These are phyloP conservation scores for Limnephilus marmoratus DNA, from an alignment of 2,888 invertebrate species.

Conservation along the genomic window DNA sequence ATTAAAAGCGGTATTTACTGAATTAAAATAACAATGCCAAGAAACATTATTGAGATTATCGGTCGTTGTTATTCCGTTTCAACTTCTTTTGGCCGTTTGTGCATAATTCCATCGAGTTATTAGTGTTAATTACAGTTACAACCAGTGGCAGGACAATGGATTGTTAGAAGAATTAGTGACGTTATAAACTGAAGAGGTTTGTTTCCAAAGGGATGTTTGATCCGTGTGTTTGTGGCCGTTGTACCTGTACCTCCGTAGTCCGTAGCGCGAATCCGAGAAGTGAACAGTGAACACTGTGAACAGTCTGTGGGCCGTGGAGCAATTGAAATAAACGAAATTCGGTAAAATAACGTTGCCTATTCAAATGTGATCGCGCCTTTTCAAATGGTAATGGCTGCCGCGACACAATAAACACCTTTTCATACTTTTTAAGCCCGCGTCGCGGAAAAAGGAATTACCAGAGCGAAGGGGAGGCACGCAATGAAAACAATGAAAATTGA, in stretches of 20 bases:
- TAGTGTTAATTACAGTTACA: background rate
- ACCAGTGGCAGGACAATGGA: background rate
- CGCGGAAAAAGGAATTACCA: conserved; percentile 63
- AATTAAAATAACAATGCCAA: conserved; percentile 24
- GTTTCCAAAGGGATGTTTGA: background rate
- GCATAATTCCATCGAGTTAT: background rate
- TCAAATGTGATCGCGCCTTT: conserved; percentile 66
- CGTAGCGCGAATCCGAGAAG: background rate
- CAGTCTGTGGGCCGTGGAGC: background rate
- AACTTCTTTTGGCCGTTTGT: conserved; percentile 24
- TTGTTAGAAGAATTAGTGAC: background rate
- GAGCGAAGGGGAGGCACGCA: conserved; percentile 53
- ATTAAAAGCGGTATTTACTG: conserved; percentile 27
- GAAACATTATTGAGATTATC: conserved; percentile 27
- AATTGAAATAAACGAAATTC: conserved; percentile 65
- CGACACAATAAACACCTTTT: conserved; percentile 65
- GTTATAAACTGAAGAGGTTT: too few species aligned
- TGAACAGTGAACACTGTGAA: background rate
- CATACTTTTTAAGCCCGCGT: conserved; percentile 66
- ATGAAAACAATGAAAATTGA: conserved; percentile 66
- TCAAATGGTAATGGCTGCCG: conserved; percentile 65
- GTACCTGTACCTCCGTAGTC: background rate
- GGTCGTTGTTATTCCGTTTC: conserved; percentile 27
- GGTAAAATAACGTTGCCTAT: conserved; percentile 63
- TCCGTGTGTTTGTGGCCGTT: background rate